These are phyloP conservation scores for Eretmocerus hayati DNA, from an alignment of 2,888 invertebrate species.

Conservation along the genomic window DNA sequence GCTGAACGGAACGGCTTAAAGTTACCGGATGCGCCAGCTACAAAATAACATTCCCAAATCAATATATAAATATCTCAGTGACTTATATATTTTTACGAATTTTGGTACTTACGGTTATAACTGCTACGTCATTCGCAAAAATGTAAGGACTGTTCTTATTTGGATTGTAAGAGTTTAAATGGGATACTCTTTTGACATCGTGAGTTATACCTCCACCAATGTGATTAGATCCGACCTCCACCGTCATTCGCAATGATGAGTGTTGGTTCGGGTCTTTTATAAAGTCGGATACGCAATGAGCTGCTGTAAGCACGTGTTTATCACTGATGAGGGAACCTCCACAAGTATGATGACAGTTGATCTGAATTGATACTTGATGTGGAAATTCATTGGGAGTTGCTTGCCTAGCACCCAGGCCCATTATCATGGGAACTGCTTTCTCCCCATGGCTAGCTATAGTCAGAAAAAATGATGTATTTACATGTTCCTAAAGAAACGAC, in stretches of 20 bases:
- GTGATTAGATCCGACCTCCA: neutral
- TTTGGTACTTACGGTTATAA: neutral
- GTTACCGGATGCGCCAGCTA: no score
- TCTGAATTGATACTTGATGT: neutral
- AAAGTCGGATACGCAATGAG: neutral
- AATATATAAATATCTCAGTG: no score
- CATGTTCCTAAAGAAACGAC: no score
- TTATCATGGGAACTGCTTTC: no score
- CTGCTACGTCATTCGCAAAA: neutral
- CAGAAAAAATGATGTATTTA: no score
- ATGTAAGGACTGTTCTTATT: neutral
- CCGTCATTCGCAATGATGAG: no score
- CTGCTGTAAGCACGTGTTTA: constrained; percentile 3
- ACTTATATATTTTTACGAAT: no score
- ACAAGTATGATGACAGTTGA: neutral
- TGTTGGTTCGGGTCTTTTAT: no score
- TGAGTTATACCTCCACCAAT: neutral
- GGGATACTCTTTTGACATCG: neutral
- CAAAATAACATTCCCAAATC: no score
- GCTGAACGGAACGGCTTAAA: no score
- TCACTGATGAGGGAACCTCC: constrained; percentile 2
- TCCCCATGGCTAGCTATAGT: no score
- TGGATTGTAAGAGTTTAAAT: neutral
- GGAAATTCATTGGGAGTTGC: neutral
- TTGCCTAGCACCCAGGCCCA: no score